Conservation (phyloP, 2,888 invertebrate species). For the Clunio marinus region DNA sequence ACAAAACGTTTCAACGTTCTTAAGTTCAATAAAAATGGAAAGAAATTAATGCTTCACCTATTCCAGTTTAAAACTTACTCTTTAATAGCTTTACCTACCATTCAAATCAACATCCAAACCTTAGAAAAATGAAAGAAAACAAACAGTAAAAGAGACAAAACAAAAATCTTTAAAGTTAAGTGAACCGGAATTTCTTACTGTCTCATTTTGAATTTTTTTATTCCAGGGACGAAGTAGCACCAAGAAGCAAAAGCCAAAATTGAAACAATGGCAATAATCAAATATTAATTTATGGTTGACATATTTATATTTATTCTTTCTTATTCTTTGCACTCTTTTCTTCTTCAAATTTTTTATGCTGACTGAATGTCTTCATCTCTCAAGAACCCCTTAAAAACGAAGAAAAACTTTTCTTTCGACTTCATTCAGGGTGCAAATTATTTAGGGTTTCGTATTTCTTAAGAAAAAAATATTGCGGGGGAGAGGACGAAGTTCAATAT, state of each 20-base stretch:
- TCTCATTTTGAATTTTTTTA: not conserved
- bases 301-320: conserved; percentile 21
- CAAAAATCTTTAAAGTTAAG: not conserved
- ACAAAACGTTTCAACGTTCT: too few relatives aligned
- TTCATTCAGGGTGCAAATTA: not conserved
- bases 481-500: not conserved
- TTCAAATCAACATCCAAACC: conserved; percentile 8
- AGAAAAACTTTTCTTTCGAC: not conserved
- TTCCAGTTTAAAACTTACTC: not conserved
- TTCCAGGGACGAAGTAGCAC: not conserved
- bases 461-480: too few relatives aligned
- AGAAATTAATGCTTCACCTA: too few relatives aligned
- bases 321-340: not conserved
- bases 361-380: conserved; percentile 13
- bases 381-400: not conserved
- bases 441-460: not conserved
- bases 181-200: conserved; percentile 5
- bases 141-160: conserved; percentile 13
- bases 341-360: conserved; percentile 14
- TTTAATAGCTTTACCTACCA: not conserved
- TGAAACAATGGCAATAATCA: conserved; percentile 21
- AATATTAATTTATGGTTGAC: conserved; percentile 18
- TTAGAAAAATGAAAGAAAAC: not conserved
- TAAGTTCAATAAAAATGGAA: too few relatives aligned
- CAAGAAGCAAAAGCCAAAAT: not conserved